Percentiles rank a stretch among this genome's conserved stretches.
Evolutionary conservation across 2,797 vertebrate species (phyloP).

Genomic region (Alca torda): DNA sequence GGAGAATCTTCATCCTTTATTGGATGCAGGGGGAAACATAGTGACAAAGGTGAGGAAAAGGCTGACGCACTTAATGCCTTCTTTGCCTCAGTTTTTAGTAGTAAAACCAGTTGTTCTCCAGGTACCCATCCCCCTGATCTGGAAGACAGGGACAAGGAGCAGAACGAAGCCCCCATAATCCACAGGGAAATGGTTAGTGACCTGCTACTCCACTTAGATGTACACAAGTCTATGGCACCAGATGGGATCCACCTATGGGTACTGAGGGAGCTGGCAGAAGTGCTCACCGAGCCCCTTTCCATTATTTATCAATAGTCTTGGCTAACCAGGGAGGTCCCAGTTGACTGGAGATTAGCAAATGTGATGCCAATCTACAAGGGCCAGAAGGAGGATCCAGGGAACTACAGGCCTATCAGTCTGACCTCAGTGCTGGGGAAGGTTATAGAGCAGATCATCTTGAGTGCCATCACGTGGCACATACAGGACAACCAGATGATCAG

Average conservation of each 20-base stretch:
- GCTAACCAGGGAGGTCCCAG: no score
- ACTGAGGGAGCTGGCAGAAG: no score
- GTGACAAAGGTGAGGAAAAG: background rate
- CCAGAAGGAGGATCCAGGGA: background rate
- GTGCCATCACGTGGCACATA: no score
- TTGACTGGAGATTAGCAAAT: no score
- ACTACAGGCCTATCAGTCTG: background rate
- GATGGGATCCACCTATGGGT: no score
- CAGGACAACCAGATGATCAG: no score
- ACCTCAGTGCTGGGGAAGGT: background rate
- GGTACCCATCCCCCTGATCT: background rate
- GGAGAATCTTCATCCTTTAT: background rate
- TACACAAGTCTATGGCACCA: background rate
- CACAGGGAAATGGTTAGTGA: background rate
- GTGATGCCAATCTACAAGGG: no score
- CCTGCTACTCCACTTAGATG: background rate
- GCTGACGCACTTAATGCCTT: no score
- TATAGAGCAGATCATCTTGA: no score
- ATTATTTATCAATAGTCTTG: no score
- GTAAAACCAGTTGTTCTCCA: background rate
- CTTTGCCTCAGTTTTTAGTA: background rate
- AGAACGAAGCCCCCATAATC: background rate
- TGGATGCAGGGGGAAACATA: background rate
- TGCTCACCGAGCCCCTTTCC: no score
- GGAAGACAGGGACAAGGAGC: background rate